Evolutionary conservation across 2,797 vertebrate genomes (phyloP).

Genomic region (Peromyscus nudipes): DNA sequence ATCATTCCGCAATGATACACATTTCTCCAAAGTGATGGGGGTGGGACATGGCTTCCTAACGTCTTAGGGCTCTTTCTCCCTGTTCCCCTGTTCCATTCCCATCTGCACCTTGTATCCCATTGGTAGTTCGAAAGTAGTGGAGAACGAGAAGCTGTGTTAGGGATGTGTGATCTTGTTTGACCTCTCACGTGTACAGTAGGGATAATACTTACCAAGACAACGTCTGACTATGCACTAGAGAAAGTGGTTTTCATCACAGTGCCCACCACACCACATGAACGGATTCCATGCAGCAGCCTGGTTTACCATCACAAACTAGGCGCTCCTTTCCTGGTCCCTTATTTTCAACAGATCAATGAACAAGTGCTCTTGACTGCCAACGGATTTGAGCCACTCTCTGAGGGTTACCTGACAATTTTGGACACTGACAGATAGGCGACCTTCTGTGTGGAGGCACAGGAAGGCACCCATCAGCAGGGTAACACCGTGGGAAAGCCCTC

Average conservation of each 20-base stretch:
- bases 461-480: not conserved
- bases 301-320: not conserved
- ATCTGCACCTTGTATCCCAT: no score
- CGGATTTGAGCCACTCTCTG: not conserved
- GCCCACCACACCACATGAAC: not conserved
- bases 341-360: not conserved
- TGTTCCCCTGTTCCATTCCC: not conserved
- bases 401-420: not conserved
- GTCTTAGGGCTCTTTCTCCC: not conserved
- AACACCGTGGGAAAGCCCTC: not conserved
- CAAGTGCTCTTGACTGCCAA: not conserved
- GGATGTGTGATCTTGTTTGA: not conserved
- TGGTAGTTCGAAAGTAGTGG: not conserved
- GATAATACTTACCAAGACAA: conserved; percentile 62
- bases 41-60: not conserved
- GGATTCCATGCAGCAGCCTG: accelerated
- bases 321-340: not conserved
- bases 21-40: not conserved
- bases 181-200: not conserved
- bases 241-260: not conserved
- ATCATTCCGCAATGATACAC: not conserved
- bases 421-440: not conserved
- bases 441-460: not conserved
- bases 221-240: not conserved
- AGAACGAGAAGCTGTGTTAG: not conserved